Evolutionary conservation across 2,888 invertebrate species (phyloP).

Genomic region (Leptura quadrifasciata): DNA sequence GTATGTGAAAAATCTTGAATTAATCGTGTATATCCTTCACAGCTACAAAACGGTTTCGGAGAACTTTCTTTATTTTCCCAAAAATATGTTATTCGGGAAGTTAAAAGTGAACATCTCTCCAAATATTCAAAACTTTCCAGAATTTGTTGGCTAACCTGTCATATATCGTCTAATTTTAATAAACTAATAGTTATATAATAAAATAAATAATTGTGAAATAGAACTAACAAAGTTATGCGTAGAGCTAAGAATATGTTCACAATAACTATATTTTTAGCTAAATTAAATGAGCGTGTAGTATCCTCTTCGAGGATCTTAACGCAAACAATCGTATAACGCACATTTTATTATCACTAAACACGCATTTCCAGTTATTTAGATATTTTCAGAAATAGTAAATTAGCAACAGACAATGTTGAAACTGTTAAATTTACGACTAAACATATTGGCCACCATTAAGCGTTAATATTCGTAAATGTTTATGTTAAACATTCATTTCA

Average conservation of each 20-base stretch:
- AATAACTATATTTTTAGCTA: slow-evolving; percentile 9
- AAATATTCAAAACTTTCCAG: too few species aligned
- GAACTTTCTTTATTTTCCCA: too few species aligned
- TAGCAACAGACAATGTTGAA: slow-evolving; percentile 7
- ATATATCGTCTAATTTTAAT: too few species aligned
- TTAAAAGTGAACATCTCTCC: too few species aligned
- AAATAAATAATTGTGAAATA: too few species aligned
- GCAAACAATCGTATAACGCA: neutral
- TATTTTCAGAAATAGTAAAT: slow-evolving; percentile 4
- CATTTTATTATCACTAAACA: slow-evolving; percentile 2
- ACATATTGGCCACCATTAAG: neutral
- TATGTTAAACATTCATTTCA: neutral
- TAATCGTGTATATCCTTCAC: too few species aligned
- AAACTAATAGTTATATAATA: too few species aligned
- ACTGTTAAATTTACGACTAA: slow-evolving; percentile 2
- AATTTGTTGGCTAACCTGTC: too few species aligned
- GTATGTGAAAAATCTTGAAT: too few species aligned
- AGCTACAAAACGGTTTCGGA: too few species aligned
- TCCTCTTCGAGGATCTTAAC: neutral
- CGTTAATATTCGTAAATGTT: neutral
- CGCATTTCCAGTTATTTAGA: slow-evolving; percentile 4
- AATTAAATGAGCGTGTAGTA: neutral
- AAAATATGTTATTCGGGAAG: too few species aligned
- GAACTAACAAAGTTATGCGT: neutral
- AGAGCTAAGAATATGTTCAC: neutral